Base-by-base conservation (phyloP, 2,113 vertebrate species). In the Capreolus pygargus region DNA sequence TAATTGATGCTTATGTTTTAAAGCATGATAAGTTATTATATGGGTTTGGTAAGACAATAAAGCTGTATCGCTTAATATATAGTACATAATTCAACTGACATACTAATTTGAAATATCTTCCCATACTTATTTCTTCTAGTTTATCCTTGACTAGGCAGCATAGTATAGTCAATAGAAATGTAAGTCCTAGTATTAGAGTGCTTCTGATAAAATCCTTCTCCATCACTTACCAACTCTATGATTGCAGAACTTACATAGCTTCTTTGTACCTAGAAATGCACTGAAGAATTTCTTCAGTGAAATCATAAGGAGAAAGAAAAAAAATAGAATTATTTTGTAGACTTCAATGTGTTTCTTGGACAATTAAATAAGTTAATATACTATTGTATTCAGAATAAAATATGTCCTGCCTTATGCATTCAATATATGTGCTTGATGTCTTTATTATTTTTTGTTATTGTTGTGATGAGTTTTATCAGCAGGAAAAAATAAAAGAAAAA, bases 31-130 rank as follows among this genome's bases (percentile, higher is more conserved):
- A 30, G 58, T 60, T 67, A 5, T 47, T 58, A 1, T 50, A 30
- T 58, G 8, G 91, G 79, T 85, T 88, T 90, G 28, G 76, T 88
- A 90, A 76, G 54, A 23, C 82, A 87, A 60, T 60, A 94, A 97
- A 91, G 8, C 8, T 93, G 50, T 57, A 64, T 28, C 19, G 27
- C 23, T 28, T 79, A 61, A 78, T 54, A 90, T 58, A 78, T 90
- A 67, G 61, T 50, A 7, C 7, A 64, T 79, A 61, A 83, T 76
- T 97, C 12, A 82, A 36, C 67, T 91, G 93, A 58, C 6, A 67
- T 57, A 86, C 3, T 86, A 23, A 61, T 83, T 95, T 95, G 93
- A 90, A 91, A 93, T 83, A 61, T 52, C 5, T 91, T 84, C 23
- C 3, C 14, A 19, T 79, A 39, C 6, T 84, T 88, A 50, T 78